phyloP scores from a whole-genome alignment of 2,797 vertebrate species.

The Enteromius thamalakanensis region DNA sequence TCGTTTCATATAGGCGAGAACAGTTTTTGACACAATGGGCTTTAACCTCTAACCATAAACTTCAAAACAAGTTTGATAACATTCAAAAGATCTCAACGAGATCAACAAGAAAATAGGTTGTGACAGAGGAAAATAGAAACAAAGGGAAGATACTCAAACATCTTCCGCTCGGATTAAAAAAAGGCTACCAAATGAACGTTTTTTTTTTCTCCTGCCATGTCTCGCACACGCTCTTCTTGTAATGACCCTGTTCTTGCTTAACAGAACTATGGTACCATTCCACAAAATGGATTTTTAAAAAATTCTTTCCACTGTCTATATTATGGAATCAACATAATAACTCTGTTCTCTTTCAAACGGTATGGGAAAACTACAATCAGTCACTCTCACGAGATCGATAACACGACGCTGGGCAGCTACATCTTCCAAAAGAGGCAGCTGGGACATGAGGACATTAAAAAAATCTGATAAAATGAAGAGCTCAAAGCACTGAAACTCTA shows the following conservation, averaged over 20 bases:
- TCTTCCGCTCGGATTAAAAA: constrained; percentile 54
- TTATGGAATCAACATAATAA: constrained; percentile 46
- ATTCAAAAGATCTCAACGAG: constrained; percentile 85
- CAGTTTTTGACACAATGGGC: constrained; percentile 58
- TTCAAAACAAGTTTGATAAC: constrained; percentile 92
- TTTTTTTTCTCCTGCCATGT: constrained; percentile 22
- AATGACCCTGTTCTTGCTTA: constrained; percentile 48
- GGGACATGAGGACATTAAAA: constrained; percentile 18
- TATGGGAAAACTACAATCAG: constrained; percentile 30
- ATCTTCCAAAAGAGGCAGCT: constrained; percentile 47
- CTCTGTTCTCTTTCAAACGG: constrained; percentile 27
- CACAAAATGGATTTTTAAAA: constrained; percentile 33
- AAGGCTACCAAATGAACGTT: constrained; percentile 52
- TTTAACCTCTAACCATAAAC: constrained; percentile 78
- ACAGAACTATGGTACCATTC: constrained; percentile 46
- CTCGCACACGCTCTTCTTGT: constrained; percentile 26
- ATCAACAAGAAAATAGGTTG: constrained; percentile 76
- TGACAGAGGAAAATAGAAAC: constrained; percentile 52
- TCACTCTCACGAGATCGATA: constrained; percentile 40
- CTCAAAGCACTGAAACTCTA: constrained; percentile 33
- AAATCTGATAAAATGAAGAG: not conserved
- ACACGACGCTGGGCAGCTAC: constrained; percentile 53
- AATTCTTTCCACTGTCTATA: constrained; percentile 16
- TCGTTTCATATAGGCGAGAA: constrained; percentile 45
- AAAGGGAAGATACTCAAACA: constrained; percentile 60